Evolutionary conservation across 2,113 vertebrate genomes (phyloP).

Genomic region (Xenopus borealis): DNA sequence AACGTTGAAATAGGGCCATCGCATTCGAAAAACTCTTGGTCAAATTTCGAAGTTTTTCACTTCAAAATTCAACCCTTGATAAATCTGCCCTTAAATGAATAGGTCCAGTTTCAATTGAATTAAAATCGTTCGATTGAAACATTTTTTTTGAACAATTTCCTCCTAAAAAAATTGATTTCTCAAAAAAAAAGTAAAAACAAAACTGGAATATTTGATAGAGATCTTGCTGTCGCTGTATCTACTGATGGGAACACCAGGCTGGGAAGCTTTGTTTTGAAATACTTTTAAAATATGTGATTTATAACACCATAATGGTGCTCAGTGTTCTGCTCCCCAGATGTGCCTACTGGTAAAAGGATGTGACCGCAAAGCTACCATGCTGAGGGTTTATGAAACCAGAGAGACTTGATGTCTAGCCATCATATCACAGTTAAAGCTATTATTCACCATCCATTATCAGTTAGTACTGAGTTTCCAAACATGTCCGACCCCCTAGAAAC

Average conservation of each 20-base stretch:
- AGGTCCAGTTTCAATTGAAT: too few species aligned
- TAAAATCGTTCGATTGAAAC: too few species aligned
- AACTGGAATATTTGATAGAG: not conserved
- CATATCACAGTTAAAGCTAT: constrained; percentile 73
- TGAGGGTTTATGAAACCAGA: constrained; percentile 95
- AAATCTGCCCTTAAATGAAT: too few species aligned
- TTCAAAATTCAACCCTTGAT: too few species aligned
- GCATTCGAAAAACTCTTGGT: too few species aligned
- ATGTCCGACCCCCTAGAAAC: too few species aligned
- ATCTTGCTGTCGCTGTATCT: not conserved
- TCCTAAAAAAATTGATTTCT: too few species aligned
- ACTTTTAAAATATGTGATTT: constrained; percentile 36
- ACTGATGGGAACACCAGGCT: constrained; percentile 14
- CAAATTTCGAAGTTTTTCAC: too few species aligned
- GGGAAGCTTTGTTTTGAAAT: not conserved
- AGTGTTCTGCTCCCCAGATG: constrained; percentile 78
- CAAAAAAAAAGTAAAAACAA: not conserved
- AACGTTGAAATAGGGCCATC: too few species aligned
- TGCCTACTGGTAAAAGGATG: constrained; percentile 72
- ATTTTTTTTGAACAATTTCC: too few species aligned
- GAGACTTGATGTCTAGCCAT: constrained; percentile 93
- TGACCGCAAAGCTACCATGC: constrained; percentile 74
- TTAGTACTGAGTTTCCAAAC: constrained; percentile 23
- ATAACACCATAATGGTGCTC: constrained; percentile 54
- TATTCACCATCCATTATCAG: constrained; percentile 74